Evolutionary conservation across 2,797 vertebrate species (phyloP).

Genomic region (Otolemur crassicaudatus): DNA sequence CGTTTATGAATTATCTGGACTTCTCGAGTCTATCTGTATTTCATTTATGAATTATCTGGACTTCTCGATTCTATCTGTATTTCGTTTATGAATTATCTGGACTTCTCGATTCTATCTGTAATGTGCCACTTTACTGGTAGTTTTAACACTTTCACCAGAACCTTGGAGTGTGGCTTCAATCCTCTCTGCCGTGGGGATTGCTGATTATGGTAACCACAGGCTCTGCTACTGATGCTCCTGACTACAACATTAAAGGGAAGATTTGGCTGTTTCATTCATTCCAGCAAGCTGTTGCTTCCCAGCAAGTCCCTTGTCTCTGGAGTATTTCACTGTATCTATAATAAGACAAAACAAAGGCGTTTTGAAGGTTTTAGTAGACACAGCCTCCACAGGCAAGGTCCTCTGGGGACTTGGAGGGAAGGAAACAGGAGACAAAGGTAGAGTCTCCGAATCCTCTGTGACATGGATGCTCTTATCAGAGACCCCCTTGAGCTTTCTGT

Average conservation of each 20-base stretch:
- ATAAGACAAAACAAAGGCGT: slow-evolving; percentile 63
- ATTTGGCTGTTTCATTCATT: slow-evolving; percentile 68
- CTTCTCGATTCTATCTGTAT: not conserved
- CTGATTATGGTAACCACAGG: slow-evolving; percentile 49
- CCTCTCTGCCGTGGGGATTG: not conserved
- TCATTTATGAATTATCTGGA: not conserved
- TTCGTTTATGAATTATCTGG: not conserved
- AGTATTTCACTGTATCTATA: slow-evolving; percentile 65
- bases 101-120: not conserved
- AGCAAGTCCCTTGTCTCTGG: slow-evolving; percentile 63
- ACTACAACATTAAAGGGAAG: not conserved
- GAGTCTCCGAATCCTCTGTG: not conserved
- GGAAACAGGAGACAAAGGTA: slow-evolving; percentile 4
- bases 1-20: not conserved
- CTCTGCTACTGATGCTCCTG: not conserved
- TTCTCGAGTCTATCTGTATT: not conserved
- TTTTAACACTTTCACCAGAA: not conserved
- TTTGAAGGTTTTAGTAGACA: slow-evolving; percentile 52
- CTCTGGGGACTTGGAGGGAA: slow-evolving; percentile 49
- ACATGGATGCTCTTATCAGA: slow-evolving; percentile 5
- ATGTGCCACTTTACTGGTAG: not conserved
- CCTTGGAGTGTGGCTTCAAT: not conserved
- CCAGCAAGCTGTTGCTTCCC: slow-evolving; percentile 41
- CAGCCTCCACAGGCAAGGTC: slow-evolving; percentile 20
- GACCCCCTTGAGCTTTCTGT: not conserved